A percentile compares a stretch with the other conserved stretches of the same genome.
These are phyloP conservation scores for Condylura cristata DNA, from an alignment of 2,113 vertebrate genomes.

Conservation along the genomic window DNA sequence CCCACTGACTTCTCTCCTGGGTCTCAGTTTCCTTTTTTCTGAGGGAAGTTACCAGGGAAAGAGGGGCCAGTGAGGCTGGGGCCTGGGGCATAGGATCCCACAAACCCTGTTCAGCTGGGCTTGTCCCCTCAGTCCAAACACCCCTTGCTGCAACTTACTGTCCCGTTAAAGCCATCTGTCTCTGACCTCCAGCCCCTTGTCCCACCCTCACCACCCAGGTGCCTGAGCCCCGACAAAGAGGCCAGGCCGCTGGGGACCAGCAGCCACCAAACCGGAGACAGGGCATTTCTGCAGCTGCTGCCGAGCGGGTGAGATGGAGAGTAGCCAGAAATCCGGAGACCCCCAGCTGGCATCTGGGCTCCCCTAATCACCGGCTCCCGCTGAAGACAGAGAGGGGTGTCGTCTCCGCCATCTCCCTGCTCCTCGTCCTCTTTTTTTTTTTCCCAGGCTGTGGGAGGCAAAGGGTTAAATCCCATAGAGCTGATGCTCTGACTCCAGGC, in stretches of 20 bases:
- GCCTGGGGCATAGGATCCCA: neutral
- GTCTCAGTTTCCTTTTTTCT: conserved; percentile 1
- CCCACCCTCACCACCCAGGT: neutral
- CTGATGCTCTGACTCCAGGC: conserved; percentile 82
- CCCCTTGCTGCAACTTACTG: neutral
- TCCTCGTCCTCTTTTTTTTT: neutral
- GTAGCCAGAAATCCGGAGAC: neutral
- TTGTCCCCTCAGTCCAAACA: neutral
- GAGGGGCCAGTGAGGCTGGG: neutral
- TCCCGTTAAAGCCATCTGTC: neutral
- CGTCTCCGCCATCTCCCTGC: neutral
- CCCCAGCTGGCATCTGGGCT: neutral
- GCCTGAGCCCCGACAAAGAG: conserved; percentile 51
- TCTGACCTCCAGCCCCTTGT: neutral
- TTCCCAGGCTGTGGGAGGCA: conserved; percentile 70
- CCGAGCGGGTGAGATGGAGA: neutral
- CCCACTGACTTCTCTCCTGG: neutral
- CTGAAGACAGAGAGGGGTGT: neutral
- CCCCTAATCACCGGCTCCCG: neutral
- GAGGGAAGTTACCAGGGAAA: neutral
- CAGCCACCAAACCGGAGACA: neutral
- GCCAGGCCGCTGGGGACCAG: conserved; percentile 24
- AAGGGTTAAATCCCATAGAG: conserved; percentile 84
- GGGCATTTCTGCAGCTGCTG: neutral
- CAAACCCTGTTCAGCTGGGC: neutral